Percentiles rank a stretch among this genome's conserved stretches.
These are phyloP conservation scores for Beaufortia kweichowensis DNA, from an alignment of 2,113 vertebrate species.

Conservation along the genomic window DNA sequence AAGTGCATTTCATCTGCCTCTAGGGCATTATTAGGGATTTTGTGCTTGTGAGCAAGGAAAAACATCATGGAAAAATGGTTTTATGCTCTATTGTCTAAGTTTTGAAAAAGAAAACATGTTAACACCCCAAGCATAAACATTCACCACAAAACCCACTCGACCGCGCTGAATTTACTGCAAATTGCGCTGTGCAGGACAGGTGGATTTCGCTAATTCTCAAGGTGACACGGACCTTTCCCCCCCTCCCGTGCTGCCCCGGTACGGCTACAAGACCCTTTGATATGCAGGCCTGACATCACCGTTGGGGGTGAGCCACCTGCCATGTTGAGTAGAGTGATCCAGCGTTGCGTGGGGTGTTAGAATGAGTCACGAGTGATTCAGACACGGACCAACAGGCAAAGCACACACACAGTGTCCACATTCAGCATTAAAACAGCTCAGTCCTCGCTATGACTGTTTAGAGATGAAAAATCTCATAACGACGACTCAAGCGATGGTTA, in stretches of 20 bases:
- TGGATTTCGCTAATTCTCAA: slow-evolving; percentile 23
- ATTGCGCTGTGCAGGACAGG: background rate
- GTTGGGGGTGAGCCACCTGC: slow-evolving; percentile 40
- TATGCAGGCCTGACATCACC: slow-evolving; percentile 42
- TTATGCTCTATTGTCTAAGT: background rate
- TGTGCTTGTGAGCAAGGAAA: background rate
- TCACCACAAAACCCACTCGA: background rate
- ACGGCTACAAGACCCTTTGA: slow-evolving; percentile 20
- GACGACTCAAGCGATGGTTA: background rate
- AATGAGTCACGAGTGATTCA: slow-evolving; percentile 52
- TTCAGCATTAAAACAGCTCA: slow-evolving; percentile 37
- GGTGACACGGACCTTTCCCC: slow-evolving; percentile 13
- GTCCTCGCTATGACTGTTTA: slow-evolving; percentile 4
- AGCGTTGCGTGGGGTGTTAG: slow-evolving; percentile 32
- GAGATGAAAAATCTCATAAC: slow-evolving; percentile 9
- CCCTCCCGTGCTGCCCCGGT: background rate
- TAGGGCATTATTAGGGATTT: slow-evolving; percentile 10
- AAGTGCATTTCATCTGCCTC: background rate
- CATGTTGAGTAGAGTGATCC: slow-evolving; percentile 46
- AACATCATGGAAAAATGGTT: slow-evolving; percentile 14
- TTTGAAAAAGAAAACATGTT: background rate
- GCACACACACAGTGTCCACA: slow-evolving; percentile 26
- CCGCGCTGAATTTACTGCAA: background rate
- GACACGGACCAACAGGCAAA: slow-evolving; percentile 44
- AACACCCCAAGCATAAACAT: background rate